These are phyloP conservation scores for Characodon lateralis DNA, from an alignment of 2,797 vertebrate species.

Conservation along the genomic window DNA sequence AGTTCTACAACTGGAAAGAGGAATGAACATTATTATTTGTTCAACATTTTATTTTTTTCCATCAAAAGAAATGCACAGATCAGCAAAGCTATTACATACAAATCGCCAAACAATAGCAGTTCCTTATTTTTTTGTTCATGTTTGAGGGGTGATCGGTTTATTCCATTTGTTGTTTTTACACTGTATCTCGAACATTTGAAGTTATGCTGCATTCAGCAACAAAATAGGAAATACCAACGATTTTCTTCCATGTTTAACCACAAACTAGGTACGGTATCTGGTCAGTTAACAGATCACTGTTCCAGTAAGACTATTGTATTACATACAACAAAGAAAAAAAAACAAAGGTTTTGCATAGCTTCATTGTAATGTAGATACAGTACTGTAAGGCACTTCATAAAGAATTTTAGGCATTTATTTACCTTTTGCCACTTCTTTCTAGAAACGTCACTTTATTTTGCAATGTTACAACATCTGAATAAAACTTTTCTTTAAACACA, in stretches of 20 bases:
- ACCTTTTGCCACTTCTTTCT: constrained; percentile 73
- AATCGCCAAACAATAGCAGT: constrained; percentile 86
- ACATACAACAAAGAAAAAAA: constrained; percentile 86
- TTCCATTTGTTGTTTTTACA: constrained; percentile 64
- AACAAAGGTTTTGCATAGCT: constrained; percentile 93
- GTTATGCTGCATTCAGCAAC: constrained; percentile 75
- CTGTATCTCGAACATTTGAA: constrained; percentile 71
- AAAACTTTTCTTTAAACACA: constrained; percentile 55
- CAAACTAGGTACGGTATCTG: constrained; percentile 62
- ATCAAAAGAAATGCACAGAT: constrained; percentile 89
- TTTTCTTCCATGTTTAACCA: constrained; percentile 66
- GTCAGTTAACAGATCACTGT: constrained; percentile 66
- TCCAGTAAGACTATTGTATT: constrained; percentile 82
- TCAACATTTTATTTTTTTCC: constrained; percentile 87
- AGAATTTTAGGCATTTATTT: constrained; percentile 83
- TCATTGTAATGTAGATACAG: constrained; percentile 90
- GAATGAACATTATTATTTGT: constrained; percentile 64
- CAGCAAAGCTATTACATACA: constrained; percentile 92
- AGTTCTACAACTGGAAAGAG: background rate
- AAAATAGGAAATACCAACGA: constrained; percentile 55
- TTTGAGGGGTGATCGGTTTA: constrained; percentile 68
- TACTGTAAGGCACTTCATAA: constrained; percentile 93
- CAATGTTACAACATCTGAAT: constrained; percentile 67
- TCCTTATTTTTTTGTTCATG: constrained; percentile 57
- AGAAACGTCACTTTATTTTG: constrained; percentile 71